Base-by-base conservation (phyloP, 2,888 invertebrate genomes). In the Leptopilina myrica region DNA sequence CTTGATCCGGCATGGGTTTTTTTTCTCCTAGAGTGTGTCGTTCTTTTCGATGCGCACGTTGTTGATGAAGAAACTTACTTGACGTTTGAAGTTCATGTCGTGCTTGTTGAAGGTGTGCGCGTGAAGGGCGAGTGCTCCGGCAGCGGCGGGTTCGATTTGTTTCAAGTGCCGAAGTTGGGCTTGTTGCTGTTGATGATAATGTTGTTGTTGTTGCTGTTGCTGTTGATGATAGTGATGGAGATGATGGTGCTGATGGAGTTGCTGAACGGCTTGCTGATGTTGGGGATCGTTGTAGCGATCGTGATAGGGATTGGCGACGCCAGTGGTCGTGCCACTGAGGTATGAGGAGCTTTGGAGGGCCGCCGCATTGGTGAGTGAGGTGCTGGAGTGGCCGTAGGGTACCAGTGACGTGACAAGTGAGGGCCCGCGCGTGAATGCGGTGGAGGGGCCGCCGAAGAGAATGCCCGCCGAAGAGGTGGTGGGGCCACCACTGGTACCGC, bases 1-100 rank as follows among this genome's bases (percentile, higher is more conserved):
- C 66, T 43, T 59, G 20, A 64, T 76, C 79, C 79, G 78, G 56
- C 56, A 14, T 81, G 73, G 76, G 77, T 76, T 67, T 49, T 1
- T 49, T 49, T 1, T 49, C 12, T 11, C 80, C 86, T 89, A 89
- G 86, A 87, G 86, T 85, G 86, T 87, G 87, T 90, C 95, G 93
- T 95, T 95, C 94, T 95, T 95, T 93, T 94, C 94, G 93, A 95
- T 94, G 93, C 94, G 95, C 93, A 95, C 95, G 94, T 95, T 95
- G 95, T 95, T 95, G 93, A 95, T 95, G 94, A 95, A 94, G 94
- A 95, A 95, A 96, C 96, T 96, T 96, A 96, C 96, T 96, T 96
- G 96, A 93, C 95, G 95, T 94, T 95, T 95, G 93, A 95, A 94
- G 93, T 93, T 94, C 91, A 93, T 92, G 92, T 94, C 94, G 89